These are phyloP conservation scores for Arbacia lixula DNA, from an alignment of 53 echinoderm and acorn worm genomes.

Conservation along the genomic window DNA sequence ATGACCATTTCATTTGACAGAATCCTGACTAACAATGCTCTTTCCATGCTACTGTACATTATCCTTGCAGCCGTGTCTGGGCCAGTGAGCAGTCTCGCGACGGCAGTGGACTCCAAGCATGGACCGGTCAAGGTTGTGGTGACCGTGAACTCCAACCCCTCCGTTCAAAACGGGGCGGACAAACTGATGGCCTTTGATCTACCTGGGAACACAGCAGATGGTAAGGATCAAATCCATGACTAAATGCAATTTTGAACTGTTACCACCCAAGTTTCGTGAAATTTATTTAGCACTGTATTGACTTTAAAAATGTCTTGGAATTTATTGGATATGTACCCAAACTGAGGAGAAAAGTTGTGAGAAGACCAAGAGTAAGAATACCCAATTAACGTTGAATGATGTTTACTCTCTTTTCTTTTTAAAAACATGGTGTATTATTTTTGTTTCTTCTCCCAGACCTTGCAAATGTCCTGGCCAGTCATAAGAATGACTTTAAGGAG, in stretches of 20 bases:
- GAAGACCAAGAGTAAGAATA: too few relatives aligned
- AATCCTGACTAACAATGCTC: too few relatives aligned
- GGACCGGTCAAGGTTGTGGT: constrained; percentile 86
- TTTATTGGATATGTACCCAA: too few relatives aligned
- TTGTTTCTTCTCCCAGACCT: constrained; percentile 54
- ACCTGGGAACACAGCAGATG: constrained; percentile 71
- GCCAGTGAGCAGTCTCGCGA: constrained; percentile 68
- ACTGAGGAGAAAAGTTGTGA: too few relatives aligned
- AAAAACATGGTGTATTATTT: neutral
- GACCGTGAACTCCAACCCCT: constrained; percentile 61
- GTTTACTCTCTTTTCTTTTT: too few relatives aligned
- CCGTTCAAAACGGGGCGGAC: constrained; percentile 65
- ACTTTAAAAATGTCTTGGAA: too few relatives aligned
- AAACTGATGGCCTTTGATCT: constrained; percentile 86
- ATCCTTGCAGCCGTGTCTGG: constrained; percentile 80
- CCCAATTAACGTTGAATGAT: too few relatives aligned
- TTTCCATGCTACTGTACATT: too few relatives aligned
- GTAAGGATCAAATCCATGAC: too few relatives aligned
- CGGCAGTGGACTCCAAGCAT: constrained; percentile 75
- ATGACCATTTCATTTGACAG: too few relatives aligned
- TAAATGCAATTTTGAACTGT: neutral
- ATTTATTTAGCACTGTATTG: too few relatives aligned
- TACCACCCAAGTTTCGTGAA: neutral
- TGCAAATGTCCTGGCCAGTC: constrained; percentile 61
- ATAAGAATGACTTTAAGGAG: constrained; percentile 86